Conservation (phyloP, 2,888 invertebrate species). For the Amphiduros pacificus region DNA sequence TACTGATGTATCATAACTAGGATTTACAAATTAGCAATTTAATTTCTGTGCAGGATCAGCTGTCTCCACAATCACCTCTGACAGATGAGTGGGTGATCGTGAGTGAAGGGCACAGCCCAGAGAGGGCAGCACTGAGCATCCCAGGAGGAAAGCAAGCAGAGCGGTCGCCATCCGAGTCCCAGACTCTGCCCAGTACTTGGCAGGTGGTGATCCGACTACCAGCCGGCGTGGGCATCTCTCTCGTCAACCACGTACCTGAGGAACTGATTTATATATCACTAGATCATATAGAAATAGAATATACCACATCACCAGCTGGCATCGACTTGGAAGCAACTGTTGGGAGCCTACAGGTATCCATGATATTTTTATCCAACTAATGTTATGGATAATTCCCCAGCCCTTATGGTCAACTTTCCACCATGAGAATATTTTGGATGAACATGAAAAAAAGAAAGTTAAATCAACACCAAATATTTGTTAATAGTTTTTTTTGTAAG, state of each 20-base stretch:
- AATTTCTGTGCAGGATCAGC: no score
- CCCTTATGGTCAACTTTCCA: no score
- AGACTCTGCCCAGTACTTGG: background rate
- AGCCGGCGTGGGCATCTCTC: conserved; percentile 74
- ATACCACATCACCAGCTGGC: conserved; percentile 41
- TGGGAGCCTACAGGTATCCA: conserved; percentile 71
- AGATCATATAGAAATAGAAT: conserved; percentile 57
- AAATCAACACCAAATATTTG: background rate
- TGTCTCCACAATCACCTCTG: no score
- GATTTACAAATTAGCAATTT: no score
- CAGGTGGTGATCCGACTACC: conserved; percentile 49
- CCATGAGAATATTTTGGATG: no score
- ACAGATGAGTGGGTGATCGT: no score
- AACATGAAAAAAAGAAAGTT: background rate
- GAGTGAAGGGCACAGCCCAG: no score
- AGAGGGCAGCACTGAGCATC: background rate
- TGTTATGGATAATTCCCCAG: no score
- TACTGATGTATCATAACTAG: no score
- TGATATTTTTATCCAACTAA: background rate
- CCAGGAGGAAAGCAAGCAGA: background rate
- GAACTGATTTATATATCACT: conserved; percentile 75
- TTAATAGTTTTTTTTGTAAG: background rate
- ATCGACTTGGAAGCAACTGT: conserved; percentile 70
- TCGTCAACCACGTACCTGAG: conserved; percentile 77
- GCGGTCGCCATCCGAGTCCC: background rate